Conservation (phyloP, 2,888 invertebrate genomes). For the Dryomyza anilis region DNA sequence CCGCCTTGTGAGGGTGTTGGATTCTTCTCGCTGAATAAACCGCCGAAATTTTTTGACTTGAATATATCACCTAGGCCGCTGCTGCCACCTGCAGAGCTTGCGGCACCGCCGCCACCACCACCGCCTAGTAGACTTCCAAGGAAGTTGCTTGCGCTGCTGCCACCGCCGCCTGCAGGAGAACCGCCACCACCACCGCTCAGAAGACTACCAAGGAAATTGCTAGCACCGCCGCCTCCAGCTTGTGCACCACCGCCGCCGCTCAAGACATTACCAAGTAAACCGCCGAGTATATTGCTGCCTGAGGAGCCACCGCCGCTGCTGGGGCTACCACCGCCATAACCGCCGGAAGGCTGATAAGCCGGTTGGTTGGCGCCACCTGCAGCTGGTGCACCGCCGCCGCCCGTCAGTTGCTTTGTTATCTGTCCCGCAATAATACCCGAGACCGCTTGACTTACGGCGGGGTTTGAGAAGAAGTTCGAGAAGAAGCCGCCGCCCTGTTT, state of each 20-base stretch:
- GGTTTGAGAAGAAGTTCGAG: constrained; percentile 57
- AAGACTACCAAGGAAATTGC: constrained; percentile 45
- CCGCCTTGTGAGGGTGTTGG: constrained; percentile 39
- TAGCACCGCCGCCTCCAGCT: constrained; percentile 38
- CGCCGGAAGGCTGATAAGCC: constrained; percentile 46
- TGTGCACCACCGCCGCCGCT: constrained; percentile 43
- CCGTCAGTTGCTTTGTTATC: constrained; percentile 55
- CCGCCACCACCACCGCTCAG: constrained; percentile 41
- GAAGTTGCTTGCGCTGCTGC: constrained; percentile 42
- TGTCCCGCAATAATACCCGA: constrained; percentile 59
- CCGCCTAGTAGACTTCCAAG: constrained; percentile 44
- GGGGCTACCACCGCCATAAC: constrained; percentile 35
- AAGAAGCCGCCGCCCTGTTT: constrained; percentile 56
- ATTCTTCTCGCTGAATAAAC: constrained; percentile 59
- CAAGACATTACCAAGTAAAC: constrained; percentile 48
- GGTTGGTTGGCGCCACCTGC: constrained; percentile 43
- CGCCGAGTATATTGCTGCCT: constrained; percentile 50
- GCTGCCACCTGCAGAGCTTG: constrained; percentile 38
- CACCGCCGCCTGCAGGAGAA: constrained; percentile 32
- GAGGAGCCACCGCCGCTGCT: constrained; percentile 33
- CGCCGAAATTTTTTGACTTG: constrained; percentile 55
- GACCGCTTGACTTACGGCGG: constrained; percentile 58
- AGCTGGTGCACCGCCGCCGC: constrained; percentile 46
- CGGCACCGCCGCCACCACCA: constrained; percentile 39
- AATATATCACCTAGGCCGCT: constrained; percentile 52